Evolutionary conservation across 2,888 invertebrate genomes (phyloP).

Genomic region (Leptinotarsa rubiginosa): DNA sequence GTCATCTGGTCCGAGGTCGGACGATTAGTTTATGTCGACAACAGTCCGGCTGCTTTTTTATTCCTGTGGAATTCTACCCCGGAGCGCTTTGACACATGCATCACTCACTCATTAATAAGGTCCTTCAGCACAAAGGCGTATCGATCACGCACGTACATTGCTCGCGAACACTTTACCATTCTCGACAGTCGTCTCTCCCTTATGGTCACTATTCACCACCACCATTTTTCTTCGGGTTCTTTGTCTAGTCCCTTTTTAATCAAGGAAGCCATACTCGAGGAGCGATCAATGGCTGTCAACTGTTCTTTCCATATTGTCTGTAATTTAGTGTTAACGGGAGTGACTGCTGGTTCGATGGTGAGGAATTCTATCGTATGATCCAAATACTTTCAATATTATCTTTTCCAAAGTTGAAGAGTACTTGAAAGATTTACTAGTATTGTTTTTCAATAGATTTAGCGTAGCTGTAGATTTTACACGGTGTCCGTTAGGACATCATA

Average conservation of each 20-base stretch:
- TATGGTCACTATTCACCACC: slow-evolving; percentile 18
- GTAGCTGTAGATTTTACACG: no score
- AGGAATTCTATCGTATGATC: not conserved
- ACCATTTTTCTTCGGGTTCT: slow-evolving; percentile 25
- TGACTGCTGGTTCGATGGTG: not conserved
- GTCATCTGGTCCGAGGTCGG: not conserved
- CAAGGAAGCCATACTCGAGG: slow-evolving; percentile 24
- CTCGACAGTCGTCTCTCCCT: slow-evolving; percentile 13
- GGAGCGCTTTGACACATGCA: slow-evolving; percentile 24
- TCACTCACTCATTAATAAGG: slow-evolving; percentile 28
- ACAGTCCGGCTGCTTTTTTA: slow-evolving; percentile 12
- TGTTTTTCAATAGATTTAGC: no score
- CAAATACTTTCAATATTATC: no score
- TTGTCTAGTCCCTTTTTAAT: slow-evolving; percentile 32
- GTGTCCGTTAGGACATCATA: no score
- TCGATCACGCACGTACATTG: slow-evolving; percentile 20
- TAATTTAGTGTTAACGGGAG: not conserved
- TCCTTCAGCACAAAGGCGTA: slow-evolving; percentile 25
- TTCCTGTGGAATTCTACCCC: slow-evolving; percentile 9
- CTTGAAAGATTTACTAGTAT: no score
- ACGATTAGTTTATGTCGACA: slow-evolving; percentile 10
- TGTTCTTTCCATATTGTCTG: slow-evolving; percentile 13
- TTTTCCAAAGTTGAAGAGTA: no score
- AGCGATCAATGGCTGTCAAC: slow-evolving; percentile 32
- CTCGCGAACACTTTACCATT: slow-evolving; percentile 17